Evolutionary conservation across 2,888 invertebrate species (phyloP).

Genomic region (Villa cingulata): DNA sequence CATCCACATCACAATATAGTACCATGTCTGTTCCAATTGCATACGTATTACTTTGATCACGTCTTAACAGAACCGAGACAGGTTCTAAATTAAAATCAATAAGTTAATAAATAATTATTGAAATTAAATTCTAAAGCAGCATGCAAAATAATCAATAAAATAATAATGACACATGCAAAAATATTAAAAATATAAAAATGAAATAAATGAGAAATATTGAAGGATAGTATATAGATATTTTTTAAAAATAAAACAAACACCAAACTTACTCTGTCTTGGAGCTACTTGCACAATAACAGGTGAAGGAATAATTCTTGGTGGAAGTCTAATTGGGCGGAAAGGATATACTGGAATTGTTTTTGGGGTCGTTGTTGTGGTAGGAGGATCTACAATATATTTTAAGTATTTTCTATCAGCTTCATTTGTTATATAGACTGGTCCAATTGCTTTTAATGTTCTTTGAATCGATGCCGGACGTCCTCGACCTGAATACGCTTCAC

Average conservation of each 20-base stretch:
- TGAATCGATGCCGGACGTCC: slow-evolving; percentile 66
- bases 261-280: background rate
- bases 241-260: too few relatives aligned
- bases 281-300: background rate
- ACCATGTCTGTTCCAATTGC: slow-evolving; percentile 53
- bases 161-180: too few relatives aligned
- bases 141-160: background rate
- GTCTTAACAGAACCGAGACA: slow-evolving; percentile 49
- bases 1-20: slow-evolving; percentile 62
- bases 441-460: slow-evolving; percentile 55
- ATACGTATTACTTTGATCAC: slow-evolving; percentile 38
- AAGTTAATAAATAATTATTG: slow-evolving; percentile 13
- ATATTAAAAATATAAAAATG: too few relatives aligned
- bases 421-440: slow-evolving; percentile 47
- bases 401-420: slow-evolving; percentile 45
- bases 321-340: slow-evolving; percentile 33
- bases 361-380: slow-evolving; percentile 30
- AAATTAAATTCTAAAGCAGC: background rate
- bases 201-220: too few relatives aligned
- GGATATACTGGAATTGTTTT: slow-evolving; percentile 32
- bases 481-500: slow-evolving; percentile 76
- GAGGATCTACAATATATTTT: slow-evolving; percentile 46
- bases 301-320: slow-evolving; percentile 18
- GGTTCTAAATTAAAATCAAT: slow-evolving; percentile 40
- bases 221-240: too few relatives aligned